These are phyloP conservation scores for Galbula dea DNA, from an alignment of 2,113 vertebrate genomes.

Conservation along the genomic window DNA sequence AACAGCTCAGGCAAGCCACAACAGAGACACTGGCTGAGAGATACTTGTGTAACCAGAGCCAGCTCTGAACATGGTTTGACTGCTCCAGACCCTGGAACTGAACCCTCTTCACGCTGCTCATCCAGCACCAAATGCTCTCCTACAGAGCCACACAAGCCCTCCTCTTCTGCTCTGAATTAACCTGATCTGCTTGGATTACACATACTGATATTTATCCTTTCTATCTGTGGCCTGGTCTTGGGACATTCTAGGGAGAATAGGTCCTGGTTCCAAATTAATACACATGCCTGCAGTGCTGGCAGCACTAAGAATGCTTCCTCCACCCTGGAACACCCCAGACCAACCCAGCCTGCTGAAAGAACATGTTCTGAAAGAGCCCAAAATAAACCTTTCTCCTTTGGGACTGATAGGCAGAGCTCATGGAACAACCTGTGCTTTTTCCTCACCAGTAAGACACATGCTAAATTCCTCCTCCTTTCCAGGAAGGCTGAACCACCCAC, in stretches of 20 bases:
- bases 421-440: not conserved
- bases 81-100: not conserved
- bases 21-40: not conserved
- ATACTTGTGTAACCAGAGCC: not conserved
- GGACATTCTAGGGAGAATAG: not conserved
- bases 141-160: not conserved
- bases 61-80: not conserved
- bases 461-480: not conserved
- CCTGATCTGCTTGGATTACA: too few relatives aligned
- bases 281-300: not conserved
- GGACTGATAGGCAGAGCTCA: not conserved
- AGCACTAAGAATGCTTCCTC: not conserved
- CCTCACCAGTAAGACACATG: not conserved
- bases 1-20: not conserved
- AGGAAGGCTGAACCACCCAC: constrained; percentile 15
- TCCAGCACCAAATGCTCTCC: not conserved
- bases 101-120: not conserved
- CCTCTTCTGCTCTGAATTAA: not conserved
- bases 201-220: not conserved
- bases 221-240: not conserved
- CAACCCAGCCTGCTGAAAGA: not conserved
- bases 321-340: not conserved
- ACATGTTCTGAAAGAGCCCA: constrained; percentile 9
- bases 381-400: not conserved
- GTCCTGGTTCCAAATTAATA: too few relatives aligned